A percentile compares a stretch with the other conserved stretches of the same genome.
These are phyloP conservation scores for Mythimna vitellina DNA, from an alignment of 2,888 invertebrate genomes.

Conservation along the genomic window DNA sequence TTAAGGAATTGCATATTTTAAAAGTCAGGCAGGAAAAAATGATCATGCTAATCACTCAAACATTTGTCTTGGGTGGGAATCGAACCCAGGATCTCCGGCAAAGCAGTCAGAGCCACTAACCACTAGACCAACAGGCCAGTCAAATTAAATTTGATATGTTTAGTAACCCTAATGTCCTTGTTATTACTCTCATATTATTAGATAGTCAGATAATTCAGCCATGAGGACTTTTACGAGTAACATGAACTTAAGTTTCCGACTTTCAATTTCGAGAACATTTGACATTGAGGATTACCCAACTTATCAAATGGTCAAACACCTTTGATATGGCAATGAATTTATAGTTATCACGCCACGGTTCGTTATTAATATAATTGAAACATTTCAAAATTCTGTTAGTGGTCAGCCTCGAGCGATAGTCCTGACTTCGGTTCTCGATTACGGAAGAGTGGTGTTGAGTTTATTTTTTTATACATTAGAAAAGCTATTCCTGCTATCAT, in stretches of 20 bases:
- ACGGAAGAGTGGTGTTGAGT: background rate
- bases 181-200: background rate
- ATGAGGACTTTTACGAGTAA: background rate
- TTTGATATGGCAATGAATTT: constrained; percentile 22
- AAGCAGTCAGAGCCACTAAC: too few relatives aligned
- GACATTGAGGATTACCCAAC: constrained; percentile 30
- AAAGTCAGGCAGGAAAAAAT: too few relatives aligned
- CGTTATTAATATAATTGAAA: background rate
- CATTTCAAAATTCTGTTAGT: constrained; percentile 39
- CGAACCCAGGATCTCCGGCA: too few relatives aligned
- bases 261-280: constrained; percentile 34
- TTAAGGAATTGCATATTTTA: too few relatives aligned
- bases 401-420: constrained; percentile 21
- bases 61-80: too few relatives aligned
- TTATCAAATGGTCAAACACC: constrained; percentile 24
- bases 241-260: background rate
- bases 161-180: background rate
- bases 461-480: background rate
- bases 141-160: too few relatives aligned
- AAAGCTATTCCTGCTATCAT: too few relatives aligned
- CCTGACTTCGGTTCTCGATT: background rate
- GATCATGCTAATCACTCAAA: too few relatives aligned
- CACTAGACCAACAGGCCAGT: too few relatives aligned
- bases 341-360: constrained; percentile 1
- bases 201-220: constrained; percentile 2